A percentile compares a stretch with the other conserved stretches of the same genome.
Evolutionary conservation across 2,888 invertebrate species (phyloP).

Genomic region (Parochlus steinenii): DNA sequence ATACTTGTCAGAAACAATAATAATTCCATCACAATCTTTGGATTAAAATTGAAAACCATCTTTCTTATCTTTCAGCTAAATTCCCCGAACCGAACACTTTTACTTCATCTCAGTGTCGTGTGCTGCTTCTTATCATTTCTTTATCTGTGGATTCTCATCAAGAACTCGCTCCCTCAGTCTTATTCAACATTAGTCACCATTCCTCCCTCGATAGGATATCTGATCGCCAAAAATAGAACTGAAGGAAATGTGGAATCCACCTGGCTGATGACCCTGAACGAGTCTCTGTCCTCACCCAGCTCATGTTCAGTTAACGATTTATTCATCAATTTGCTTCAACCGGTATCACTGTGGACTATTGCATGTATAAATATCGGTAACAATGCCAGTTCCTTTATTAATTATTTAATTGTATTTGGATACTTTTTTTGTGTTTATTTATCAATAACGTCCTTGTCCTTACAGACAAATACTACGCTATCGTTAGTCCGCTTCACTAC

Average conservation of each 20-base stretch:
- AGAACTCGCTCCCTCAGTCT: constrained; percentile 7
- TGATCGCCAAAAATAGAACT: constrained; percentile 1
- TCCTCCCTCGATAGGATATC: no score
- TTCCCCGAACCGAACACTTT: constrained; percentile 9
- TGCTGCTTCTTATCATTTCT: constrained; percentile 8
- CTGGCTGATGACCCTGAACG: neutral
- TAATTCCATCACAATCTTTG: no score
- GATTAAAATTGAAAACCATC: no score
- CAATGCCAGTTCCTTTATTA: no score
- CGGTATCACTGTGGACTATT: constrained; percentile 61
- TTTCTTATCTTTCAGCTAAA: no score
- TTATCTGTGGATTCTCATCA: constrained; percentile 9
- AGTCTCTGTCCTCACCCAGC: neutral
- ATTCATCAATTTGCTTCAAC: constrained; percentile 51
- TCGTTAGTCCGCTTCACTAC: constrained; percentile 64
- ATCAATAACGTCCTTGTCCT: no score
- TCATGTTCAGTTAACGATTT: constrained; percentile 49
- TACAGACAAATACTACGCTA: constrained; percentile 62
- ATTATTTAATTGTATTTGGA: no score
- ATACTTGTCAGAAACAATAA: neutral
- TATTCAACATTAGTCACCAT: neutral
- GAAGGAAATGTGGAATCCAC: constrained; percentile 5
- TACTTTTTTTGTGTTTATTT: no score
- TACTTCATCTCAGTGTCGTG: constrained; percentile 8
- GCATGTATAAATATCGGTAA: constrained; percentile 64